Evolutionary conservation across 1,140 invertebrate genomes (phyloP).

Genomic region (Zaprionus taronus): DNA sequence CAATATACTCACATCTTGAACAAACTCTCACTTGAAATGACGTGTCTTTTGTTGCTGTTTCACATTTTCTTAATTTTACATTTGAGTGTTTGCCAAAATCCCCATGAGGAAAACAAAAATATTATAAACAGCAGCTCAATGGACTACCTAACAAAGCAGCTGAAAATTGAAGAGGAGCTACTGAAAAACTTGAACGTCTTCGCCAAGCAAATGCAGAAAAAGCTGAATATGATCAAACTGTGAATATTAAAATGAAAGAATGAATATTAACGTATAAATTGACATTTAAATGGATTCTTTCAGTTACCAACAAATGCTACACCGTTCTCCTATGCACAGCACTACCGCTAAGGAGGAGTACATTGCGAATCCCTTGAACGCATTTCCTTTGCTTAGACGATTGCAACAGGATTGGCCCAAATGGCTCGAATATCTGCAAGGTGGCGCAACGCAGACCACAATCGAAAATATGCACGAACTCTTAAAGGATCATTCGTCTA

Average conservation of each 20-base stretch:
- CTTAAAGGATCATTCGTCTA: slow-evolving; percentile 3
- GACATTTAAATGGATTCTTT: not conserved
- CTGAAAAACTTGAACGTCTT: slow-evolving; percentile 15
- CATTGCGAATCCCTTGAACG: slow-evolving; percentile 56
- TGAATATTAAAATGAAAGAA: slow-evolving; percentile 12
- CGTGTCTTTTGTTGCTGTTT: slow-evolving; percentile 21
- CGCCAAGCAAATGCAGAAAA: slow-evolving; percentile 41
- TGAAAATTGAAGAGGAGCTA: slow-evolving; percentile 48
- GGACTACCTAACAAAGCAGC: slow-evolving; percentile 33
- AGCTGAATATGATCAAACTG: slow-evolving; percentile 45
- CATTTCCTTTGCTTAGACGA: slow-evolving; percentile 38
- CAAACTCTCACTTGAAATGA: slow-evolving; percentile 2
- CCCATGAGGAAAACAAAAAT: not conserved
- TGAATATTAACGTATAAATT: too few relatives aligned
- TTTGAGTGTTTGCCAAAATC: not conserved
- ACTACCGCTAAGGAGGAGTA: slow-evolving; percentile 29
- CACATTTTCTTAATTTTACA: not conserved
- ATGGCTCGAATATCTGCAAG: slow-evolving; percentile 42
- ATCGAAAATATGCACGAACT: slow-evolving; percentile 19
- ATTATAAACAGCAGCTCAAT: slow-evolving; percentile 44
- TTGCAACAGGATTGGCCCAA: slow-evolving; percentile 62
- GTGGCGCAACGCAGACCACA: not conserved
- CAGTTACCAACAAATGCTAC: slow-evolving; percentile 31
- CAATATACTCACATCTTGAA: too few relatives aligned
- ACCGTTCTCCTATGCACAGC: not conserved